Conservation (phyloP, 2,888 invertebrate species). For the Zonitis immaculata region DNA sequence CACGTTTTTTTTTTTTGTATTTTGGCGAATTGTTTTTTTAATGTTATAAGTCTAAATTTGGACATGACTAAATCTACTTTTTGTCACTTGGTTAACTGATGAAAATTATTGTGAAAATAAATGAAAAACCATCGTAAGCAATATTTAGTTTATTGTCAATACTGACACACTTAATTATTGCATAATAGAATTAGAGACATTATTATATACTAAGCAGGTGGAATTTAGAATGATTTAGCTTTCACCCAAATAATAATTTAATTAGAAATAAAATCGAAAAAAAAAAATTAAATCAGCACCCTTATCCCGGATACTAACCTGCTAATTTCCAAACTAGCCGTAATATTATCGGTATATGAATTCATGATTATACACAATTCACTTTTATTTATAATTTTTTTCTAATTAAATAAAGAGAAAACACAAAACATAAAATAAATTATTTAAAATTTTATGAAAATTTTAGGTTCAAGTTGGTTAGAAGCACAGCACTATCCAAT, state of each 20-base stretch:
- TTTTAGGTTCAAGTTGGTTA: slow-evolving; percentile 1
- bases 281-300: slow-evolving; percentile 8
- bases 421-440: slow-evolving; percentile 7
- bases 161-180: slow-evolving; percentile 29
- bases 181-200: slow-evolving; percentile 23
- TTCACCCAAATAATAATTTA: slow-evolving; percentile 19
- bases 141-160: slow-evolving; percentile 23
- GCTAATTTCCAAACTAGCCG: slow-evolving; percentile 37
- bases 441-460: slow-evolving; percentile 6
- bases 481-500: slow-evolving; percentile 6
- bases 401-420: not conserved
- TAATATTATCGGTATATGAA: slow-evolving; percentile 35
- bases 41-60: too few species aligned
- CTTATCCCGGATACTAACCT: slow-evolving; percentile 27
- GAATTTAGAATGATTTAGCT: slow-evolving; percentile 20
- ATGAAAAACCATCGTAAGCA: not conserved
- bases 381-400: not conserved
- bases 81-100: too few species aligned
- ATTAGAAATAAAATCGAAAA: slow-evolving; percentile 8
- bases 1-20: too few species aligned
- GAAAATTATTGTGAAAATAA: too few species aligned
- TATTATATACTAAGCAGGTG: slow-evolving; percentile 11
- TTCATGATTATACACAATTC: slow-evolving; percentile 21
- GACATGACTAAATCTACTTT: too few species aligned
- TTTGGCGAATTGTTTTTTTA: too few species aligned